Evolutionary conservation across 2,797 vertebrate species (phyloP), one percentile per base, ranked within the genome.

Genomic region (Podarcis siculus): DNA sequence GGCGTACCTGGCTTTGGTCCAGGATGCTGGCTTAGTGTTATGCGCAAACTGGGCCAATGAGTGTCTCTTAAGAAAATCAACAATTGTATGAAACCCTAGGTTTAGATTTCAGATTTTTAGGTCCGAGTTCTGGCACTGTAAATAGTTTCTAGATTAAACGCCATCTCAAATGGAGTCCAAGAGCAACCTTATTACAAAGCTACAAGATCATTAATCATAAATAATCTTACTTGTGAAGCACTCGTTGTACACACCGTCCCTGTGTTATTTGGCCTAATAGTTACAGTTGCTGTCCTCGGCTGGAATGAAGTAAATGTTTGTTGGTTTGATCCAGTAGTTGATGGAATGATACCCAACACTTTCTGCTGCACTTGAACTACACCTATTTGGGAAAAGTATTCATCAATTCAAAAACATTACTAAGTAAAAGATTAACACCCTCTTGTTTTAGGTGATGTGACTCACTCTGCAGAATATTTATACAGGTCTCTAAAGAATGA

Each of bases 281-380:
- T 99, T 95, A 99, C 98, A 2, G 98, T 98, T 82, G 98, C 97
- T 35, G 98, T 97, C 92, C 98, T 98, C 73, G 99, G 98, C 96
- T 99, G 99, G 97, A 99, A 98, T 95, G 98, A 97, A 95, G 98
- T 98, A 96, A 97, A 98, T 83, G 98, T 99, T 94, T 99, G 98
- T 86, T 98, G 97, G 92, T 97, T 97, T 67, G 97, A 97, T 86
- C 98, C 97, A 83, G 98, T 97, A 93, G 97, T 97, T 55, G 99
- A 98, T 83, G 98, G 99, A 97, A 99, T 99, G 97, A 99, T 99
- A 85, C 99, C 98, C 96, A 99, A 95, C 82, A 99, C 98, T 94
- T 99, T 99, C 96, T 99, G 99, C 93, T 99, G 99, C 88, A 99
- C 97, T 94, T 98, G 98, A 94, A 98, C 98, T 87, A 98, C 97